Base-by-base conservation (phyloP, 2,797 vertebrate species). In the Sitta carolinensis region DNA sequence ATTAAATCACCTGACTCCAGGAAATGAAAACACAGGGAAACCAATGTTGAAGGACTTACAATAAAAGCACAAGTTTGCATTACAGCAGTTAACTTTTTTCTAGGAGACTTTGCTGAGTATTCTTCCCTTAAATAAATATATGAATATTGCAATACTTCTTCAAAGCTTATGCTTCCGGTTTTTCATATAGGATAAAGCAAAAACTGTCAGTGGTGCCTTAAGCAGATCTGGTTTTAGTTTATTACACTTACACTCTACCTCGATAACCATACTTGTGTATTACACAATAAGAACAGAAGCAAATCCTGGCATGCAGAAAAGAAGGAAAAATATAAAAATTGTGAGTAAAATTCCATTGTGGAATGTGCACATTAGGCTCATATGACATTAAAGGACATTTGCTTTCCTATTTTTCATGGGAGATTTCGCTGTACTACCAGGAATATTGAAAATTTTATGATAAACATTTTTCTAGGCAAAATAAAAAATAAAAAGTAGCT, bases 281-380 rank as follows among this genome's bases (percentile, higher is more conserved):
- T 61, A 42, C 3, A 73, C 11, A 45, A 27, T 4, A 13, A 74
- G 25, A 92, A 74, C 14, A 81, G 38, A 67, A 81, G 10, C 20
- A 90, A 77, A 89, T 63, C 10, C 23, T 50, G 61, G 1, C 10
- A 50, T 13, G 27, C 8, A 69, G 51, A 61, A 84, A 50, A 83
- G 8, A 52, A 15, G 5, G 5, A 25, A 75, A 62, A 52, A 13
- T 6, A 50, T 2, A 2, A 34, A 69, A 70, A 21, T 0, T 0
- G 1, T 13, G 5, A 78, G 12, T 27, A 55, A 61, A 79, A 83
- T 55, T 59, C 43, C 45, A 48, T 11, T 32, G 21, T 38, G 32
- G 9, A 79, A 66, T 5, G 7, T 51, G 42, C 27, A 36, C 7
- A 11, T 68, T 51, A 40, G 25, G 40, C 13, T 47, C 25, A 7